Conservation (phyloP, 2,888 invertebrate genomes). For the Caenorhabditis afra region DNA sequence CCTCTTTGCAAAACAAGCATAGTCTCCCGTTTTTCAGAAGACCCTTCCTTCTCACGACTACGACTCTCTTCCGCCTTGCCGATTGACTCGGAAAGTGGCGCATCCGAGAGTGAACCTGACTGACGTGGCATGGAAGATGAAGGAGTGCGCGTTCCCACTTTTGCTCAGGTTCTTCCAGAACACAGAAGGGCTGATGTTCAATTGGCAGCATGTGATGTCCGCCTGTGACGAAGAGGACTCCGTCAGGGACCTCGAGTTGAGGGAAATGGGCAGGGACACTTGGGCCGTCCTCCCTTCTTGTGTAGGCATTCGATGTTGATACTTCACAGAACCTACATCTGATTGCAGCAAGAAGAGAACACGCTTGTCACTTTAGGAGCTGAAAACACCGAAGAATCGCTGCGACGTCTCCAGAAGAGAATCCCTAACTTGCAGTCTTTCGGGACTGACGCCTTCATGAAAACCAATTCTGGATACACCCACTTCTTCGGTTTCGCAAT, state of each 20-base stretch:
- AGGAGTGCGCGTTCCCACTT: conserved; percentile 17
- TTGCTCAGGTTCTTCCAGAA: conserved; percentile 11
- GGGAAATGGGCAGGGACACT: conserved; percentile 1
- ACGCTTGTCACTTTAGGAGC: conserved; percentile 14
- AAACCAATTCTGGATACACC: background rate
- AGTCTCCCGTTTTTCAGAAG: background rate
- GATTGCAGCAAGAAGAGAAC: conserved; percentile 24
- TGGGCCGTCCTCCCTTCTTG: conserved; percentile 21
- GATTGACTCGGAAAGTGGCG: background rate
- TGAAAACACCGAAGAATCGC: background rate
- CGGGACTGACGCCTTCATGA: conserved; percentile 10
- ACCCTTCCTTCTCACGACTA: conserved; percentile 3
- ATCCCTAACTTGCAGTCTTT: conserved; percentile 14
- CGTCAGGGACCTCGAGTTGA: conserved; percentile 16
- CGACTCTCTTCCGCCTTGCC: conserved; percentile 8
- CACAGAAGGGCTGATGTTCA: conserved; percentile 22
- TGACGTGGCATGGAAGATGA: background rate
- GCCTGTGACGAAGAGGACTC: conserved; percentile 25
- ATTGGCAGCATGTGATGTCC: conserved; percentile 7
- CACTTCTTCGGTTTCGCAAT: conserved; percentile 15
- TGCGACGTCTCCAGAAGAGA: background rate
- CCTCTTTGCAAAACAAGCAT: background rate
- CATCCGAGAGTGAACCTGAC: conserved; percentile 18
- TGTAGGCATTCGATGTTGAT: background rate
- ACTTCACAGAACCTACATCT: too few relatives aligned